These are phyloP conservation scores for Eupithecia centaureata DNA, from an alignment of 2,888 invertebrate species.

Conservation along the genomic window DNA sequence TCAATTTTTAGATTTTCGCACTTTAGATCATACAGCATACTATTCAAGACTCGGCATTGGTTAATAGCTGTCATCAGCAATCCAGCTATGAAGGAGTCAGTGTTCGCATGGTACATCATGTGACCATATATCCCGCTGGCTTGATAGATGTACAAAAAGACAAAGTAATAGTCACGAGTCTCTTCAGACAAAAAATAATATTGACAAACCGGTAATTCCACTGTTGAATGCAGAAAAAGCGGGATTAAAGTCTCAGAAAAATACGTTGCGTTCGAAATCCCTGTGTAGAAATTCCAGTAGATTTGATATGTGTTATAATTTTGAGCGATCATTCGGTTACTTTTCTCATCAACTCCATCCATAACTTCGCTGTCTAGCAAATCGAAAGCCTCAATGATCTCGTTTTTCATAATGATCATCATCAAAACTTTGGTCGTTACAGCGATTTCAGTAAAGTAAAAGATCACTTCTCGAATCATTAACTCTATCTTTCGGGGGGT, in stretches of 20 bases:
- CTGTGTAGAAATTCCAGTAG: slow-evolving; percentile 51
- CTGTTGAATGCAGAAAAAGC: slow-evolving; percentile 52
- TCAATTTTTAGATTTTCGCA: slow-evolving; percentile 38
- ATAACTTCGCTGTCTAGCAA: slow-evolving; percentile 63
- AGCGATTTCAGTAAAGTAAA: slow-evolving; percentile 63
- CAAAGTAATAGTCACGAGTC: slow-evolving; percentile 54
- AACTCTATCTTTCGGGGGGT: slow-evolving; percentile 64
- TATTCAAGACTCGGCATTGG: slow-evolving; percentile 61
- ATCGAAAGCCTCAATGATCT: slow-evolving; percentile 58
- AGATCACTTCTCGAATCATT: slow-evolving; percentile 65
- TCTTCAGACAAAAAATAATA: slow-evolving; percentile 69
- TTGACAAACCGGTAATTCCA: slow-evolving; percentile 65
- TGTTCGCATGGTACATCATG: slow-evolving; percentile 66
- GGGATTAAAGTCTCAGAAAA: slow-evolving; percentile 54
- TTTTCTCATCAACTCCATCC: slow-evolving; percentile 52
- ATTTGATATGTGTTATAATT: slow-evolving; percentile 50
- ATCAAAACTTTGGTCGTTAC: slow-evolving; percentile 63
- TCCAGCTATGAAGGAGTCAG: slow-evolving; percentile 66
- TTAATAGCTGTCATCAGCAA: slow-evolving; percentile 58
- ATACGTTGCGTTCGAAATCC: slow-evolving; percentile 55
- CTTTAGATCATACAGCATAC: slow-evolving; percentile 57
- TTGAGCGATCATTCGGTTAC: slow-evolving; percentile 51
- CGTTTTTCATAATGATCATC: slow-evolving; percentile 57
- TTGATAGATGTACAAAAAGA: slow-evolving; percentile 63
- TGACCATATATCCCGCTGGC: slow-evolving; percentile 65